Evolutionary conservation across 2,797 vertebrate genomes (phyloP).

Genomic region (Acipenser ruthenus): DNA sequence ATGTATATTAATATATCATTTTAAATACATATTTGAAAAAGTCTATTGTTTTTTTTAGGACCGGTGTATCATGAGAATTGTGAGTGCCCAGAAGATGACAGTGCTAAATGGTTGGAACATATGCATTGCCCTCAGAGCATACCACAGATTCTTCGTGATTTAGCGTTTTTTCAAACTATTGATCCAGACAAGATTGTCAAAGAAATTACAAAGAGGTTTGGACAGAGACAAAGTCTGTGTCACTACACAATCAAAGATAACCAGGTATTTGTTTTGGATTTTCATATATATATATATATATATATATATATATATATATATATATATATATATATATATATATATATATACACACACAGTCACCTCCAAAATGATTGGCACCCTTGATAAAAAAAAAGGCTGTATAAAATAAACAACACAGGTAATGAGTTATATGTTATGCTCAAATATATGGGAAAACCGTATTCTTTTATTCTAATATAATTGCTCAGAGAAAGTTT

Average conservation of each 20-base stretch:
- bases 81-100: conserved; percentile 75
- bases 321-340: neutral
- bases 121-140: conserved; percentile 81
- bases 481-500: no score
- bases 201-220: conserved; percentile 85
- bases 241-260: conserved; percentile 94
- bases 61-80: conserved; percentile 88
- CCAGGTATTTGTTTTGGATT: conserved; percentile 54
- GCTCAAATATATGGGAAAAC: no score
- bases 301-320: neutral
- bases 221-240: conserved; percentile 88
- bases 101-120: conserved; percentile 63
- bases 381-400: no score
- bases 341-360: neutral
- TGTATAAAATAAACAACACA: no score
- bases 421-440: no score
- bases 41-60: conserved; percentile 45
- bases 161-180: conserved; percentile 64
- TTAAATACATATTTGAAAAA: no score
- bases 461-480: no score
- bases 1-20: no score
- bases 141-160: conserved; percentile 77
- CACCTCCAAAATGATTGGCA: no score
- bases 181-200: conserved; percentile 77
- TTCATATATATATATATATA: neutral